phyloP scores from a whole-genome alignment of 2,888 invertebrate species.

The Allolobophora icterica region DNA sequence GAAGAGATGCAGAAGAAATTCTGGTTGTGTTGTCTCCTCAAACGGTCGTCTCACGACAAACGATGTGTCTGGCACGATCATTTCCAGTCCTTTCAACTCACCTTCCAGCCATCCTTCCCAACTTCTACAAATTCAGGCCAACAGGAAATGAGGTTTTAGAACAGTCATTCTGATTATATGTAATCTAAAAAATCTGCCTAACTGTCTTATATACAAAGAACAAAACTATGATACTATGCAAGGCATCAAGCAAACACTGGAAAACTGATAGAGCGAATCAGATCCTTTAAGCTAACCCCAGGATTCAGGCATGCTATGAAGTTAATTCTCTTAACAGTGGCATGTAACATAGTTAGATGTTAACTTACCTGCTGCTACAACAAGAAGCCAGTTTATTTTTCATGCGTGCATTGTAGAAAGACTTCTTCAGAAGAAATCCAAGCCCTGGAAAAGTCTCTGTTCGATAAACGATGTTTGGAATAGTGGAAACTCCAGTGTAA shows the following conservation, averaged over 20 bases:
- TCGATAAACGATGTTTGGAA: conserved; percentile 55
- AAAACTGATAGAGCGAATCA: no score
- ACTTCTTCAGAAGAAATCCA: conserved; percentile 60
- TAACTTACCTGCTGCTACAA: conserved; percentile 49
- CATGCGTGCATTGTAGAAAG: conserved; percentile 53
- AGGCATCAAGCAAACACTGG: not conserved
- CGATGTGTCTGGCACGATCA: conserved; percentile 22
- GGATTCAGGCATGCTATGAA: not conserved
- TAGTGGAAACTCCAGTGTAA: conserved; percentile 56
- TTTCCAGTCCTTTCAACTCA: not conserved
- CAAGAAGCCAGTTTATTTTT: conserved; percentile 54
- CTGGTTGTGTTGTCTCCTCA: conserved; percentile 9
- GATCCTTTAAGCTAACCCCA: no score
- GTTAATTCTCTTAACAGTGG: not conserved
- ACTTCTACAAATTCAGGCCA: conserved; percentile 11
- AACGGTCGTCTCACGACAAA: conserved; percentile 21
- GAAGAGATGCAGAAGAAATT: conserved; percentile 8
- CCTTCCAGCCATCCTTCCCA: not conserved
- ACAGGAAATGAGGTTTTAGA: not conserved
- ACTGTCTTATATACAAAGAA: no score
- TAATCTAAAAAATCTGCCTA: not conserved
- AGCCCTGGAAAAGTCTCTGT: conserved; percentile 63
- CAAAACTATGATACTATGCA: not conserved
- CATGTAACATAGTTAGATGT: not conserved
- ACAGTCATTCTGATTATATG: not conserved